Percentiles rank a stretch among this genome's conserved stretches.
Conservation (phyloP, 1,140 invertebrate species). For the Caerostris extrusa region DNA sequence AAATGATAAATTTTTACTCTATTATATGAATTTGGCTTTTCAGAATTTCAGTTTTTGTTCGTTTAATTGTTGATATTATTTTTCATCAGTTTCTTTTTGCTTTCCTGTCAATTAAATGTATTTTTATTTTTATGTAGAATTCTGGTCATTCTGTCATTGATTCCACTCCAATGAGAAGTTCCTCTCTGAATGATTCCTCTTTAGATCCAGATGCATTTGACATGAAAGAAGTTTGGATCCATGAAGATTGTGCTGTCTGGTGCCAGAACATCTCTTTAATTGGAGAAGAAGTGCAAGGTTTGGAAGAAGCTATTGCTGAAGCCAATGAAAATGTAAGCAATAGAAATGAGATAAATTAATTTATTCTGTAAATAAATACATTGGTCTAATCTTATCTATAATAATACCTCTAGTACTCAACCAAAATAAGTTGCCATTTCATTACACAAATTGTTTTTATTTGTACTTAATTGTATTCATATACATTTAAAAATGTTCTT, state of each 20-base stretch:
- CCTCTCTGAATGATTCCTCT: background rate
- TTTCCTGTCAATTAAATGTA: background rate
- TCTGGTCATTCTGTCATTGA: slow-evolving; percentile 41
- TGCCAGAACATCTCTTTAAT: slow-evolving; percentile 91
- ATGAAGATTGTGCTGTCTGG: slow-evolving; percentile 95
- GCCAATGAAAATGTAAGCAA: slow-evolving; percentile 83
- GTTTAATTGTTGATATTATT: too few relatives aligned
- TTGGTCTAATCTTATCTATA: background rate
- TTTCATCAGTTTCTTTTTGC: too few relatives aligned
- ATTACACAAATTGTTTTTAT: too few relatives aligned
- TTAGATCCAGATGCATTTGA: slow-evolving; percentile 43
- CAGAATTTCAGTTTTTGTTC: too few relatives aligned
- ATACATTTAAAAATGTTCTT: too few relatives aligned
- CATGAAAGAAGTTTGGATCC: slow-evolving; percentile 91
- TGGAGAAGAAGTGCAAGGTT: slow-evolving; percentile 88
- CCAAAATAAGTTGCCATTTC: too few relatives aligned
- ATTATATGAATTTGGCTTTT: too few relatives aligned
- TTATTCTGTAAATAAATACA: background rate
- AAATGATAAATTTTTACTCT: too few relatives aligned
- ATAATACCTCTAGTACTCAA: too few relatives aligned
- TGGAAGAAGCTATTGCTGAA: slow-evolving; percentile 89
- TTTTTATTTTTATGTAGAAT: background rate
- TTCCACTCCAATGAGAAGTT: slow-evolving; percentile 16
- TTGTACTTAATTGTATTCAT: too few relatives aligned
- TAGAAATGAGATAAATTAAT: background rate